Evolutionary conservation across 2,113 vertebrate genomes (phyloP).

Genomic region (Polyodon spathula): DNA sequence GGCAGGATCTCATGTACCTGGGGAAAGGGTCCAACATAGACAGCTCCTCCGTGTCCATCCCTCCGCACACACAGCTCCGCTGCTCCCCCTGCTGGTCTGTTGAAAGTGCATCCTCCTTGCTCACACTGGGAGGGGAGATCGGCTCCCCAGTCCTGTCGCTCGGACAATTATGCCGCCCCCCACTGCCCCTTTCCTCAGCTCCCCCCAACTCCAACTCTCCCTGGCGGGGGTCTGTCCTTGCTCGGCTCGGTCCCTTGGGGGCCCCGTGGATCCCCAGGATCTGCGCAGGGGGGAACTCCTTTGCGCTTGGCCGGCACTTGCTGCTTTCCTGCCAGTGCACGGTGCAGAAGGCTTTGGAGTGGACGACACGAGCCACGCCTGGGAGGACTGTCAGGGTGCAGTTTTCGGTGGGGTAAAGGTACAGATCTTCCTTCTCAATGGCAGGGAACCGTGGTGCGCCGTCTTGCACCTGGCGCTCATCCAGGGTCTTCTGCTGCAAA

Average conservation of each 20-base stretch:
- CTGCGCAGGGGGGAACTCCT: conserved; percentile 81
- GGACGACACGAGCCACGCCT: conserved; percentile 87
- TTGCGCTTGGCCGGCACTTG: conserved; percentile 71
- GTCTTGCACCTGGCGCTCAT: conserved; percentile 56
- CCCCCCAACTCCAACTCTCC: conserved; percentile 34
- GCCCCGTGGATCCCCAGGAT: conserved; percentile 82
- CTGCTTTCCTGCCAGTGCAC: conserved; percentile 95
- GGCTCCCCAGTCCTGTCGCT: conserved; percentile 14
- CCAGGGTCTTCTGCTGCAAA: conserved; percentile 76
- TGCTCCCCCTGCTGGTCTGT: conserved; percentile 2
- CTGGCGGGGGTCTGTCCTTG: conserved; percentile 44
- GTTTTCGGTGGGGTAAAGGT: conserved; percentile 82
- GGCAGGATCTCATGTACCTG: conserved; percentile 64
- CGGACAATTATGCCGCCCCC: conserved; percentile 8
- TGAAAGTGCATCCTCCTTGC: conserved; percentile 3
- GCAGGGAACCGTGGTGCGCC: conserved; percentile 33
- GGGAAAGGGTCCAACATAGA: conserved; percentile 62
- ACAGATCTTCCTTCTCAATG: conserved; percentile 63
- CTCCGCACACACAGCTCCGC: conserved; percentile 35
- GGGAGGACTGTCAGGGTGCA: conserved; percentile 75
- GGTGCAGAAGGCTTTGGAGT: conserved; percentile 94
- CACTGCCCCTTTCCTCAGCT: conserved; percentile 35
- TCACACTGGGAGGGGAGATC: background rate
- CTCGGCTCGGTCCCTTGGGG: conserved; percentile 49
- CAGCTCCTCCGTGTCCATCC: conserved; percentile 55